Base-by-base conservation (phyloP, 2,113 vertebrate genomes). In the Alexandromys fortis region DNA sequence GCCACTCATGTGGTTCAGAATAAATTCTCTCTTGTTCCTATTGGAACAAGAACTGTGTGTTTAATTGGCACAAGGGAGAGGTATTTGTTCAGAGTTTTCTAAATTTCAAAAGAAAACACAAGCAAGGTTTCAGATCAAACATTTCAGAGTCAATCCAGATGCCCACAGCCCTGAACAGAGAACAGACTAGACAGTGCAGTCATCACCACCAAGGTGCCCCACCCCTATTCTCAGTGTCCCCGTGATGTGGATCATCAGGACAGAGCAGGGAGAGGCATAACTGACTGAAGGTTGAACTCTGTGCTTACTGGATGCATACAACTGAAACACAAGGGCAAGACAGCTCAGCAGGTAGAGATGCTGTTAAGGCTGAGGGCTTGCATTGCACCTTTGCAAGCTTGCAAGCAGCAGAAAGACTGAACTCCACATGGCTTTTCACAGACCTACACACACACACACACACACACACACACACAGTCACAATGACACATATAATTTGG, bases 91-190 rank as follows among this genome's bases (percentile, higher is more conserved):
- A 52, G 12, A 8, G 12, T 28, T 30, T 3, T 72, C 3, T 45
- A 92, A 35, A 81, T 95, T 81, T 90, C 22, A 91, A 72, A 90
- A 68, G 49, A 45, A 94, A 89, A 78, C 1, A 4, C n/a, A 68
- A 91, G 38, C 12, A 78, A 26, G 38, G 52, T 45, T 88, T 70
- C 47, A 90, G 58, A 76, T 17, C 33, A 47, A 72, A 55, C 24
- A 72, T 1, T 89, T n/a, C 77, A 28, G 16, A 35, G 13, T 0
- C 14, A 42, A 58, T 28, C 7, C 26, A 86, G 49, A 89, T 9
- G 12, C 17, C 11, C 49, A 88, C 24, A 94, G 13, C 68, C 33
- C 42, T 52, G 89, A n/a, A 28, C 9, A 70, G 26, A 87, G 2
- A 28, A 24, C 11, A 12, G 26, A 55, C 5, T 47, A 11, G 8